Percentiles rank a stretch among this genome's conserved stretches.
Conservation (phyloP, 2,888 invertebrate species). For the Epicampocera succincta region DNA sequence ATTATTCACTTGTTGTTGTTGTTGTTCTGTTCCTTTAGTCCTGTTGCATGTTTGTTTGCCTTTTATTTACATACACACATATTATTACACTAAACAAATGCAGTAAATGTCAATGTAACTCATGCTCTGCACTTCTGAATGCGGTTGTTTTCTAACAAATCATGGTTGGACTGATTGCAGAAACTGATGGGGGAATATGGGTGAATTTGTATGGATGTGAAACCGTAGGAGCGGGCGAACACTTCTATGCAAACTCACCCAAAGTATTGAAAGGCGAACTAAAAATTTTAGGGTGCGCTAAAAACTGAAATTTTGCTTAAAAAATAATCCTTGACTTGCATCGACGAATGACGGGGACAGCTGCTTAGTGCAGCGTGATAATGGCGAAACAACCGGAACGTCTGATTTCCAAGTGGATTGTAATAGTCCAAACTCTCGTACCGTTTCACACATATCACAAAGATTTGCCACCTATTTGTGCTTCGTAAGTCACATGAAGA, state of each 20-base stretch:
- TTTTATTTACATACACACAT: conserved; percentile 37
- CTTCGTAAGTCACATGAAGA: too few relatives aligned
- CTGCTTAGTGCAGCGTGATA: too few relatives aligned
- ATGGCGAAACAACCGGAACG: too few relatives aligned
- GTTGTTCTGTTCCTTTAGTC: conserved; percentile 16
- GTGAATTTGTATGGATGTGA: neutral
- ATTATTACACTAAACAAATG: conserved; percentile 61
- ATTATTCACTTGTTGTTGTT: conserved; percentile 34
- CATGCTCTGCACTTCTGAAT: conserved; percentile 28
- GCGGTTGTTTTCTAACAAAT: conserved; percentile 45
- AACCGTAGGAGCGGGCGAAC: neutral
- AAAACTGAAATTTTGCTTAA: too few relatives aligned
- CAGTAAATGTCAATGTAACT: conserved; percentile 61
- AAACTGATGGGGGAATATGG: conserved; percentile 1
- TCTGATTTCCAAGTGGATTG: too few relatives aligned
- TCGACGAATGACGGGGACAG: too few relatives aligned
- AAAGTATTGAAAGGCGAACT: neutral
- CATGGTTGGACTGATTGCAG: conserved; percentile 36
- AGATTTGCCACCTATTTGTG: too few relatives aligned
- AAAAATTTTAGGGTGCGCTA: conserved; percentile 8
- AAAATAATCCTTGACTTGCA: too few relatives aligned
- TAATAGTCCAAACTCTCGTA: too few relatives aligned
- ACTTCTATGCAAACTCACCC: neutral
- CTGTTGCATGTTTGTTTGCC: conserved; percentile 63
- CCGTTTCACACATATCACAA: too few relatives aligned